Evolutionary conservation across 2,888 invertebrate genomes (phyloP), one percentile per base, ranked within the genome.

Genomic region (Tryphoninae sp.): DNA sequence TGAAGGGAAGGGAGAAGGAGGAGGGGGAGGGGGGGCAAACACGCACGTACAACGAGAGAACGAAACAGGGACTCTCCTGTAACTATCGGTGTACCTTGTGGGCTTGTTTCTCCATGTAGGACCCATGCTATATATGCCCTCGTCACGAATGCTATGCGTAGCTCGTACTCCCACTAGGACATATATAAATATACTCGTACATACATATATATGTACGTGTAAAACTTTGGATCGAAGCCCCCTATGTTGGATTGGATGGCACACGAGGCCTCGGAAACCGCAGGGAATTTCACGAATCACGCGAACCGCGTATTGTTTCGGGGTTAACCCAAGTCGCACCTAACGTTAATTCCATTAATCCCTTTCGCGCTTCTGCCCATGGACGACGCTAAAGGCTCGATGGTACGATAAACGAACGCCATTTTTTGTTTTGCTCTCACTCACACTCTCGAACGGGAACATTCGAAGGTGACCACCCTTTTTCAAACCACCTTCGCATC

Each of bases 241-340:
- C 26, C 53, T 74, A 58, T 71, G 58, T 67, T 71, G 81, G 53
- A 49, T 78, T 81, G 75, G 78, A 82, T 82, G 85, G 83, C 86
- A 85, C 84, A 81, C 82, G 83, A 83, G 81, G 75, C 6, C 84
- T 73, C 74, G 81, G 71, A 81, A 84, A 87, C 89, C 88, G 84
- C 86, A 85, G 87, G 86, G 87, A 88, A 87, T 88, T 87, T 83
- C 53, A 75, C 81, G 87, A 87, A 88, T 88, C 91, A 90, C 91
- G 90, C 90, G 85, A 85, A 88, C 86, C 55, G 6, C 33, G 83
- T 82, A 84, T 86, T 80, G 84, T 84, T 88, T 86, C 83, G 88
- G 86, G 87, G 87, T 89, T 90, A 89, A 89, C 86, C 88, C 87
- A 86, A 45, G 86, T 89, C 85, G 83, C 87, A 83, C 86, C 86